Evolutionary conservation across 2,113 vertebrate species (phyloP).

Genomic region (Ceratotherium simum): DNA sequence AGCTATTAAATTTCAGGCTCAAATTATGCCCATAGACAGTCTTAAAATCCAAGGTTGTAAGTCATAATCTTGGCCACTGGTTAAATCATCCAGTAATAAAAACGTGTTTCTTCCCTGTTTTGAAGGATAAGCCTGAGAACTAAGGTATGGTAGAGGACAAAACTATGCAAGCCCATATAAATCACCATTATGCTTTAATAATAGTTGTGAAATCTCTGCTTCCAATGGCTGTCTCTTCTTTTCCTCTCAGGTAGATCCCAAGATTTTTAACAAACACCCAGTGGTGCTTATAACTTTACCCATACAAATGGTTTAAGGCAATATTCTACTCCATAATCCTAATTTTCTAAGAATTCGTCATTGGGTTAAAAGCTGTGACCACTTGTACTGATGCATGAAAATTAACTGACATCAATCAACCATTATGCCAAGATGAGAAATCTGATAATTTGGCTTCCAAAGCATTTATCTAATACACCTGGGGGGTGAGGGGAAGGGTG

Average conservation of each 20-base stretch:
- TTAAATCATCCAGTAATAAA: conserved; percentile 78
- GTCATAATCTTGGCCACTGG: conserved; percentile 63
- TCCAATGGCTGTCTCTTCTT: background rate
- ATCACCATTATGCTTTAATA: conserved; percentile 51
- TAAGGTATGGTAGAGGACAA: conserved; percentile 62
- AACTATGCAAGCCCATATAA: conserved; percentile 51
- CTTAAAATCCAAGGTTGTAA: conserved; percentile 75
- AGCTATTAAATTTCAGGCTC: conserved; percentile 64
- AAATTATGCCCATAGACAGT: conserved; percentile 61
- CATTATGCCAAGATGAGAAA: background rate
- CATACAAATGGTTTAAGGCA: background rate
- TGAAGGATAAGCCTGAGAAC: conserved; percentile 66
- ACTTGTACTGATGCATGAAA: background rate
- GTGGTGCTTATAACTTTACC: background rate
- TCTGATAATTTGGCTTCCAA: background rate
- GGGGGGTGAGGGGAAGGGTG: no score
- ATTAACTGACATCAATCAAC: background rate
- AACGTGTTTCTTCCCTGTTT: conserved; percentile 62
- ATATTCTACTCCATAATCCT: background rate
- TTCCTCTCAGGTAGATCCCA: background rate
- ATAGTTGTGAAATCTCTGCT: background rate
- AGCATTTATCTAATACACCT: background rate
- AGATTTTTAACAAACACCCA: conserved; percentile 3
- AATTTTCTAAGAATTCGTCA: conserved; percentile 24
- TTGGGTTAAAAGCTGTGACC: background rate